A percentile compares a stretch with the other conserved stretches of the same genome.
Conservation (phyloP, 2,797 vertebrate species). For the Anolis apletophallus region DNA sequence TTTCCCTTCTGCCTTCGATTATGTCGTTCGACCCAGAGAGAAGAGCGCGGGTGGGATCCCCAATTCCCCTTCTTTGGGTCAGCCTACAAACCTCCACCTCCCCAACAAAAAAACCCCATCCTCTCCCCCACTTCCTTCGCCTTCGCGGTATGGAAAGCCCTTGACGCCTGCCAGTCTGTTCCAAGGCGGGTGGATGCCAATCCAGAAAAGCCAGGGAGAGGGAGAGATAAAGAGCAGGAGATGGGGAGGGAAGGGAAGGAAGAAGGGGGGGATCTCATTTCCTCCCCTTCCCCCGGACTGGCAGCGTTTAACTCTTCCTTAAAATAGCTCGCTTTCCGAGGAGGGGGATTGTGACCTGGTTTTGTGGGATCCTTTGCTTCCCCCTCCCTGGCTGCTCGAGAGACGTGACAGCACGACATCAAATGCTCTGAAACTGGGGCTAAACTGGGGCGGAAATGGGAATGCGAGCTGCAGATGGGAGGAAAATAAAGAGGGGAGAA, state of each 20-base stretch:
- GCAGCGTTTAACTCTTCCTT: constrained; percentile 62
- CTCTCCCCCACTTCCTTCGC: constrained; percentile 72
- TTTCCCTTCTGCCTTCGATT: constrained; percentile 80
- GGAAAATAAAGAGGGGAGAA: not conserved
- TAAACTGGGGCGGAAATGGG: constrained; percentile 15
- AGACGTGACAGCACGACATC: constrained; percentile 59
- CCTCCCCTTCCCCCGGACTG: constrained; percentile 42
- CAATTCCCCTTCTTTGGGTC: constrained; percentile 41
- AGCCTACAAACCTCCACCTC: constrained; percentile 51
- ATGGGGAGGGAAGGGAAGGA: no score
- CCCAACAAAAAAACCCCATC: not conserved
- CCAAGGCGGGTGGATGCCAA: constrained; percentile 69
- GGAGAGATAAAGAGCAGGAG: not conserved
- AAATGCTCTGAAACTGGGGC: constrained; percentile 57
- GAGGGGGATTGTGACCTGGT: constrained; percentile 67
- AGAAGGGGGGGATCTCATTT: no score
- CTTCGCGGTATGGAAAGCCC: constrained; percentile 73
- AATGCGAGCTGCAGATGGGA: constrained; percentile 58
- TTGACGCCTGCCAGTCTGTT: constrained; percentile 83
- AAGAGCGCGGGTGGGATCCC: constrained; percentile 78
- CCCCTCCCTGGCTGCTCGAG: constrained; percentile 67
- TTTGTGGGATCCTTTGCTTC: constrained; percentile 60
- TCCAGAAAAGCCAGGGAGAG: constrained; percentile 45
- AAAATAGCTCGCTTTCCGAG: constrained; percentile 62
- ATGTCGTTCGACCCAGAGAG: constrained; percentile 73